Evolutionary conservation across 2,113 vertebrate species (phyloP).

Genomic region (Nycticryphes semicollaris): DNA sequence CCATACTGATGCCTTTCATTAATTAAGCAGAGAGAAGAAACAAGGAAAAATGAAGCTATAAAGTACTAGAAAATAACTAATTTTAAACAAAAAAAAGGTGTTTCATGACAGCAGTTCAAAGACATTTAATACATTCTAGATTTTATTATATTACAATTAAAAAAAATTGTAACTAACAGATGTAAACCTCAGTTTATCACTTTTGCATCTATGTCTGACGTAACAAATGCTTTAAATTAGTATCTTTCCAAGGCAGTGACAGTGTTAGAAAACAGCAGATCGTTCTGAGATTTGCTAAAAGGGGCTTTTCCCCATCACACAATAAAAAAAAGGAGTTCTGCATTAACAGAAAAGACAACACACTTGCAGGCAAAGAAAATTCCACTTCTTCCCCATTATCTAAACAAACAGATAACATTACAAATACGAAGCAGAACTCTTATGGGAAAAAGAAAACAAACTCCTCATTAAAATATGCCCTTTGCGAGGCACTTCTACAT

Average conservation of each 20-base stretch:
- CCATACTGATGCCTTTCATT: background rate
- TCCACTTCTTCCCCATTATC: constrained; percentile 12
- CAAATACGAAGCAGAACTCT: background rate
- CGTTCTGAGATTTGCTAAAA: background rate
- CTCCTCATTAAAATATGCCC: constrained; percentile 47
- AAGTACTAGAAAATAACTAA: background rate
- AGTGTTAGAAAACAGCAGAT: background rate
- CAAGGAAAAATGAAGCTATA: background rate
- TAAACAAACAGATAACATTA: constrained; percentile 52
- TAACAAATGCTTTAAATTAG: background rate
- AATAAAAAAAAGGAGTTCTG: background rate
- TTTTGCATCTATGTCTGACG: background rate
- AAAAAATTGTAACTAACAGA: background rate
- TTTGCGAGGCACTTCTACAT: constrained; percentile 15
- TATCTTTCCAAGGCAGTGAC: background rate
- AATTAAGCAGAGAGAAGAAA: background rate
- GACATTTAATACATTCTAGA: background rate
- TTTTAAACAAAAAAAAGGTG: background rate
- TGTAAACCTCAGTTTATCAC: background rate
- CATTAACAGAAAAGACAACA: background rate
- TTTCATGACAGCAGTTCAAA: background rate
- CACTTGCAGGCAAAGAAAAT: constrained; percentile 23
- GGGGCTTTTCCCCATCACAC: background rate
- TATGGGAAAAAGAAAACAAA: constrained; percentile 63
- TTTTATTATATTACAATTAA: background rate